Base-by-base conservation (phyloP, 2,113 vertebrate species). In the Coryphaenoides rupestris region DNA sequence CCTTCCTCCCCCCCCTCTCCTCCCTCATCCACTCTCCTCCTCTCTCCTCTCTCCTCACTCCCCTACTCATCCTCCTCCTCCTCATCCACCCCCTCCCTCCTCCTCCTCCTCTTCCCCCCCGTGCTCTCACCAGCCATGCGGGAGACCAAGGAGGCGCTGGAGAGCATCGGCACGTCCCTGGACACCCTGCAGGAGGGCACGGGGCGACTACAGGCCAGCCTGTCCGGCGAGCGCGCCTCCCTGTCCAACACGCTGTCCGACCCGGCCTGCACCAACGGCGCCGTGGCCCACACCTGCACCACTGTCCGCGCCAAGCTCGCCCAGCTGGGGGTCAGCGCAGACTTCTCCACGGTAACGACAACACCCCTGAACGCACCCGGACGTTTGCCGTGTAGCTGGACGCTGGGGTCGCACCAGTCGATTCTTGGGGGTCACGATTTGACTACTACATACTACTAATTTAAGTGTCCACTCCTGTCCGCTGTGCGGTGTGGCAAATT, bases 61-160 rank as follows among this genome's bases (percentile, higher is more conserved):
- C 23, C 12, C 7, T 2, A 19, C 45, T 46, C 0, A n/a, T 0
- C 55, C 40, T 19, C 6, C 23, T 52, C 1, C 21, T 13, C 9
- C 23, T 19, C 26, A 21, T 19, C 28, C 40, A 26, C 9, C 33
- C 33, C 13, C 33, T 40, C 33, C 33, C 33, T 19, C 26, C 13
- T 13, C 16, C 10, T 63, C n/a, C 10, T 58, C 15, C 40, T 24
- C 17, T 9, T 0, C 23, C 4, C 2, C 19, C 16, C 28, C 15
- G 16, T 19, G 16, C 52, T 21, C 13, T 7, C 26, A 21, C 1
- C 68, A 99, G 97, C 89, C 15, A 96, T 99, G 88, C 88, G 84
- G 71, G 92, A 94, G 76, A 94, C 93, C 0, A 93, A 91, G 71
- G 92, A 93, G 76, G 88, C 93, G 0, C 77, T 99, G 55, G 89